Conservation (phyloP, 2,113 vertebrate species). For the Colinus virginianus region DNA sequence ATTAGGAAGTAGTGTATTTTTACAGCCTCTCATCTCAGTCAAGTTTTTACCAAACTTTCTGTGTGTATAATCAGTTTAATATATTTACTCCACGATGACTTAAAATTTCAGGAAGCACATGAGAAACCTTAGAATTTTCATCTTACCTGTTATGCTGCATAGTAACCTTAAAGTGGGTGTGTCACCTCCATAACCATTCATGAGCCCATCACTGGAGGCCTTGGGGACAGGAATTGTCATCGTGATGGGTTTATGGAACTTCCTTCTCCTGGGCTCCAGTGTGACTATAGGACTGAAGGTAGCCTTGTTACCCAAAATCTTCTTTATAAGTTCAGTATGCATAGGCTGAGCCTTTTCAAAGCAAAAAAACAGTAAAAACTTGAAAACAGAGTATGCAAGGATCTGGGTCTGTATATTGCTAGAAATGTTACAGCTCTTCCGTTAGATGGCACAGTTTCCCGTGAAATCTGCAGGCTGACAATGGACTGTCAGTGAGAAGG, state of each 20-base stretch:
- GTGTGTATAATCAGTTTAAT: background rate
- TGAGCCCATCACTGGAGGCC: conserved; percentile 84
- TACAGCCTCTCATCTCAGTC: background rate
- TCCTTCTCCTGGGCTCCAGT: conserved; percentile 93
- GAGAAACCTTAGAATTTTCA: background rate
- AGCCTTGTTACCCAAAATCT: conserved; percentile 94
- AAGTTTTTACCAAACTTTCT: background rate
- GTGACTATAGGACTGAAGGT: conserved; percentile 98
- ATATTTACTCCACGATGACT: background rate
- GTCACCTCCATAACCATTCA: conserved; percentile 91
- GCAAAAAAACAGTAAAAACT: background rate
- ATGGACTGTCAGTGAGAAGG: background rate
- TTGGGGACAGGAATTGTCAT: conserved; percentile 97
- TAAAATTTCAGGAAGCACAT: background rate
- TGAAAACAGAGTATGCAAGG: background rate
- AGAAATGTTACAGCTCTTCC: background rate
- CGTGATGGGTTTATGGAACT: conserved; percentile 98
- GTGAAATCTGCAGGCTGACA: background rate
- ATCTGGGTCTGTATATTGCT: background rate
- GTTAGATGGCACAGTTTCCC: background rate
- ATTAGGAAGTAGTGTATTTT: background rate
- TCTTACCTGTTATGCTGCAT: conserved; percentile 96
- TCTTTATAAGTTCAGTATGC: conserved; percentile 87
- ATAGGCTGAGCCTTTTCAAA: conserved; percentile 90
- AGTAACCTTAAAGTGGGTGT: conserved; percentile 91